A percentile compares a stretch with the other conserved stretches of the same genome.
Evolutionary conservation across 2,888 invertebrate genomes (phyloP).

Genomic region (Fissipunctia ypsillon): DNA sequence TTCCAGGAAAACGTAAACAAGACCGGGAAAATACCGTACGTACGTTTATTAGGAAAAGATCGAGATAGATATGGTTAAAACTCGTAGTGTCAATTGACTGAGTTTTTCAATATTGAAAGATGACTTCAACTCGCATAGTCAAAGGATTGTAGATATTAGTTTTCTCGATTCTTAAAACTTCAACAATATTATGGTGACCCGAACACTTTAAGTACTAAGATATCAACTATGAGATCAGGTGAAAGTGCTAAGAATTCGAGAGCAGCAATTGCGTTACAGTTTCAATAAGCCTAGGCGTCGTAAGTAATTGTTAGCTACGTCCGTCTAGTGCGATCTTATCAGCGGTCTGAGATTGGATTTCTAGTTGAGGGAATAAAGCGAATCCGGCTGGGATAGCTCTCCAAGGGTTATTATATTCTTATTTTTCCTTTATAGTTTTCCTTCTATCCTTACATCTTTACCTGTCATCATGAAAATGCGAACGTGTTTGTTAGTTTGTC

Average conservation of each 20-base stretch:
- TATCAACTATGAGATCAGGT: not conserved
- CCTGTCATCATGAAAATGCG: not conserved
- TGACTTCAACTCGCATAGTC: not conserved
- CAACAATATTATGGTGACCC: not conserved
- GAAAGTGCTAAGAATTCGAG: conserved; percentile 5
- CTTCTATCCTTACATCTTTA: not conserved
- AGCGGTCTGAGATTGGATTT: conserved; percentile 50
- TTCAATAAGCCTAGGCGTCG: conserved; percentile 48
- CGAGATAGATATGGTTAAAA: not conserved
- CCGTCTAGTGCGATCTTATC: conserved; percentile 50
- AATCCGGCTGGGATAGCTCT: conserved; percentile 19
- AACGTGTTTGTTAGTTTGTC: not conserved
- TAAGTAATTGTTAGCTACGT: conserved; percentile 46
- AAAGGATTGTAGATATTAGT: not conserved
- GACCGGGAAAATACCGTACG: not conserved
- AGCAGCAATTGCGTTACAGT: conserved; percentile 48
- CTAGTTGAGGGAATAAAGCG: conserved; percentile 48
- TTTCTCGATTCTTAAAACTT: not conserved
- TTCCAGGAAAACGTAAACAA: conserved; percentile 10
- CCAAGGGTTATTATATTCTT: too few relatives aligned
- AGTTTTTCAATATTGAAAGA: not conserved
- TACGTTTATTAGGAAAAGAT: conserved; percentile 1
- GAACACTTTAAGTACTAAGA: not conserved
- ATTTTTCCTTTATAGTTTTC: not conserved
- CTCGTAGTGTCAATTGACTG: not conserved